A percentile compares a stretch with the other conserved stretches of the same genome.
These are phyloP conservation scores for Protonemura montana DNA, from an alignment of 2,888 invertebrate genomes.

Conservation along the genomic window DNA sequence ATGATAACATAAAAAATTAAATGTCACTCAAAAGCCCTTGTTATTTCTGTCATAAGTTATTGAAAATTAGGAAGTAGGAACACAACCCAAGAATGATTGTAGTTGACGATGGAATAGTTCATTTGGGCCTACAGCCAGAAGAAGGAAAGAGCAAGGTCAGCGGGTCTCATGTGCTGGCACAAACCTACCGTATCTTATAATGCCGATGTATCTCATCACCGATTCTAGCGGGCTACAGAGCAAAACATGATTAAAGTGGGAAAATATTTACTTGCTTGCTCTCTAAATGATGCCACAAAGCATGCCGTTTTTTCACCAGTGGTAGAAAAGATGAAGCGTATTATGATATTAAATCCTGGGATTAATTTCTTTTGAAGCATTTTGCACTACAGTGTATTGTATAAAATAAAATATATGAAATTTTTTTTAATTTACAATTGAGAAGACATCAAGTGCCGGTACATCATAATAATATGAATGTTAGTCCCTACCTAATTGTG, in stretches of 20 bases:
- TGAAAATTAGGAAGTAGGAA: not conserved
- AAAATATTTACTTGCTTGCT: not conserved
- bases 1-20: not conserved
- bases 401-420: not conserved
- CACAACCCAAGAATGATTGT: not conserved
- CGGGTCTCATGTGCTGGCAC: not conserved
- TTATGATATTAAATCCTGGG: not conserved
- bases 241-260: not conserved
- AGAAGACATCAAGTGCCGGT: not conserved
- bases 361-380: not conserved
- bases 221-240: not conserved
- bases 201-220: not conserved
- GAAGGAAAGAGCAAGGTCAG: not conserved
- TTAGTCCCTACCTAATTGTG: not conserved
- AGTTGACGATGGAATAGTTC: too few species aligned
- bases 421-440: not conserved
- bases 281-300: not conserved
- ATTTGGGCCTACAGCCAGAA: not conserved
- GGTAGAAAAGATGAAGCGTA: not conserved
- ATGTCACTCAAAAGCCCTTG: not conserved
- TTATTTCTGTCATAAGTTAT: not conserved
- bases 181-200: not conserved
- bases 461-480: not conserved
- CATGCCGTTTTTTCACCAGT: not conserved
- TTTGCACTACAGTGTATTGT: not conserved